Evolutionary conservation across 2,797 vertebrate species (phyloP), one percentile per base, ranked within the genome.

Genomic region (Argya squamiceps): DNA sequence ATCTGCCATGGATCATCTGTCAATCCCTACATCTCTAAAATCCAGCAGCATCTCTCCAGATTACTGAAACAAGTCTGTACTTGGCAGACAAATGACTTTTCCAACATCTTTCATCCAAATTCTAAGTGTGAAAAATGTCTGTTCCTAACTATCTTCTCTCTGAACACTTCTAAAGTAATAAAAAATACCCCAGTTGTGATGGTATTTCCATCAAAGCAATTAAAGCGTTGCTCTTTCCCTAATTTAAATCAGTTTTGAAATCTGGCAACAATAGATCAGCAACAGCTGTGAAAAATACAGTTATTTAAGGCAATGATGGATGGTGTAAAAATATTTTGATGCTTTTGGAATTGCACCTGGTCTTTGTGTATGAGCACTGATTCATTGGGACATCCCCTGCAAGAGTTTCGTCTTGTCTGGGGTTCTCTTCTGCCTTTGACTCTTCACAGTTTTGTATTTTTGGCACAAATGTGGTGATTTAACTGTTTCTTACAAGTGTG

Each of bases 141-240:
- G 23, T 60, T 92, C 50, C 55, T 77, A 52, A 71, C 49, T 65
- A 26, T 2, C 15, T 67, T 65, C 36, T 81, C 34, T 86, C 30
- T 63, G 24, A 91, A 30, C 3, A 26, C 22, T 88, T 93, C 17
- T 69, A 29, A 70, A 93, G 29, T 34, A 81, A 63, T 22, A 10
- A 27, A 29, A 71, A 15, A 1, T 12, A 0, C 1, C 0, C 2
- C 39, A 19, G 2, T 15, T 83, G 12, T 65, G 44, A 15, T 68
- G 32, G 5, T 86, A 12, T 67, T 78, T 9, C 16, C 13, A 32
- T 84, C 46, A 50, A 76, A 87, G 44, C 50, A 79, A 29, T 82
- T 82, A 34, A 23, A 37, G 49, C 8, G 1, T 59, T 85, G 12
- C 12, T 36, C 3, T 15, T 73, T 71, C 18, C 23, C 53, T 82